Evolutionary conservation across 2,797 vertebrate genomes (phyloP).

Genomic region (Arctocebus calabarensis): DNA sequence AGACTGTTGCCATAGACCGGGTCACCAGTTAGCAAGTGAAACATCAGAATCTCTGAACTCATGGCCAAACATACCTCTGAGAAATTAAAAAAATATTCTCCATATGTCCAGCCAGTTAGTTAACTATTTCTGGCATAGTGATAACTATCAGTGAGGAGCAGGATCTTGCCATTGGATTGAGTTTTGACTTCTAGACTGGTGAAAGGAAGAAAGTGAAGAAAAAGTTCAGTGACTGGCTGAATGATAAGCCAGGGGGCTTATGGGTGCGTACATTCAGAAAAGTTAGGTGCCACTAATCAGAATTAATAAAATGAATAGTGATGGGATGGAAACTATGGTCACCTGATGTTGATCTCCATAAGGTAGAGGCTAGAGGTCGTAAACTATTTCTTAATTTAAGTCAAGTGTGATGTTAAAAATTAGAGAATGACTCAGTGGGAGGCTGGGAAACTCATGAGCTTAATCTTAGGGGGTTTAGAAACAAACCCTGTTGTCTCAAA

Average conservation of each 20-base stretch:
- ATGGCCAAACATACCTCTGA: not conserved
- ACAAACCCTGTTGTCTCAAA: not conserved
- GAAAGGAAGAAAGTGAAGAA: not conserved
- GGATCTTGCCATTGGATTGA: not conserved
- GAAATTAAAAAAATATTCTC: constrained; percentile 13
- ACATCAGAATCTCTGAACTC: not conserved
- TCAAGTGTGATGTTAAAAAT: not conserved
- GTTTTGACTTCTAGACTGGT: not conserved
- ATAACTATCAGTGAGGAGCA: not conserved
- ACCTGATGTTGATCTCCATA: not conserved
- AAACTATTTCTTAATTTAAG: not conserved
- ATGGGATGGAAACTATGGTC: not conserved
- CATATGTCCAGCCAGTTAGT: not conserved
- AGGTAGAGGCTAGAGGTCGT: not conserved
- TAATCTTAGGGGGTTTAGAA: constrained; percentile 12
- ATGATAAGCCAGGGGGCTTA: not conserved
- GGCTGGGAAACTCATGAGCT: not conserved
- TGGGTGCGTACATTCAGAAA: not conserved
- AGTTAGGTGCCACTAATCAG: not conserved
- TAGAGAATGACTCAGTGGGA: not conserved
- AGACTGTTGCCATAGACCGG: not conserved
- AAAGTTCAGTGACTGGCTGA: not conserved
- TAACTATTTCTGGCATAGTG: not conserved
- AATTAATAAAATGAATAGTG: not conserved
- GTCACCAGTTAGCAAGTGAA: not conserved